Percentiles rank a stretch among this genome's conserved stretches.
Evolutionary conservation across 2,113 vertebrate species (phyloP).

Genomic region (Poecile atricapillus): DNA sequence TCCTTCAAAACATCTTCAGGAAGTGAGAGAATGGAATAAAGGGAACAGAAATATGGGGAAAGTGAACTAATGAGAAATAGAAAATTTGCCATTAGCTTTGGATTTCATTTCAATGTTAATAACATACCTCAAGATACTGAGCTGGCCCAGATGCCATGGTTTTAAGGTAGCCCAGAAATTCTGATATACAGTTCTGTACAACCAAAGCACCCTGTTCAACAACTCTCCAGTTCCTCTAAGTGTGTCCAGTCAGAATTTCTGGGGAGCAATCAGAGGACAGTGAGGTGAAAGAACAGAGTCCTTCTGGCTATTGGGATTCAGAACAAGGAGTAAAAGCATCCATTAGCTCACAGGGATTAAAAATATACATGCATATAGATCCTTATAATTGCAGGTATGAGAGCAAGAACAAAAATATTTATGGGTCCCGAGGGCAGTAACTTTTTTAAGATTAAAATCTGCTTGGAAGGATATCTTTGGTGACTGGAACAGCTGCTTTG

Average conservation of each 20-base stretch:
- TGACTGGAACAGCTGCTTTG: background rate
- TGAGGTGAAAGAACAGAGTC: background rate
- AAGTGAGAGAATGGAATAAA: background rate
- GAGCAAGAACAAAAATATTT: background rate
- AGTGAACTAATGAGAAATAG: background rate
- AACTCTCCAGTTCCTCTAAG: background rate
- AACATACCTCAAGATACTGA: background rate
- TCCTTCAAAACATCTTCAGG: background rate
- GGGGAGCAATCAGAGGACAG: background rate
- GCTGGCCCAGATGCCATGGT: background rate
- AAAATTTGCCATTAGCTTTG: background rate
- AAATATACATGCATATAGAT: background rate
- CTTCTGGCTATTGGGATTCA: background rate
- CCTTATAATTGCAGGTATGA: background rate
- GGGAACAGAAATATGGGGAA: background rate
- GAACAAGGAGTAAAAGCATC: background rate
- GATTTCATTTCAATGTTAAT: background rate
- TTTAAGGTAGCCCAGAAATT: background rate
- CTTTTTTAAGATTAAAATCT: background rate
- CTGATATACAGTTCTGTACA: background rate
- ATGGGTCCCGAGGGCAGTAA: background rate
- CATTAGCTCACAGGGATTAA: background rate
- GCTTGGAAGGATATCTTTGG: background rate
- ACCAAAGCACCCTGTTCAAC: background rate
- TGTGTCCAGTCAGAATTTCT: background rate